Evolutionary conservation across 1,140 invertebrate species (phyloP).

Genomic region (Limonius californicus): DNA sequence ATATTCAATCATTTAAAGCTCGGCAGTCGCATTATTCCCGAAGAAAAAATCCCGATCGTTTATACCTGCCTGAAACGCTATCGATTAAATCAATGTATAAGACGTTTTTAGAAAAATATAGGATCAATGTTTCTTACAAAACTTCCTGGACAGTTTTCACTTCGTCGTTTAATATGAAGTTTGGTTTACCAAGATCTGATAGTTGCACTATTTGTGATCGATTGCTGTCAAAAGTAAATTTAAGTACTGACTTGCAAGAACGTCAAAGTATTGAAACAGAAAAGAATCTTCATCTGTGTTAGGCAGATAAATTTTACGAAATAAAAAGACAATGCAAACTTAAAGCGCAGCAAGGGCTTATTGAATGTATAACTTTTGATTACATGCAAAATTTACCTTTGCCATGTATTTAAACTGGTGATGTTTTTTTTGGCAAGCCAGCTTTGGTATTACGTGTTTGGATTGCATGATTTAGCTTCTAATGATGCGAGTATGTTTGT

Average conservation of each 20-base stretch:
- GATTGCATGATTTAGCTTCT: background rate
- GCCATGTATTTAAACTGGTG: background rate
- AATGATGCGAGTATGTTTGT: background rate
- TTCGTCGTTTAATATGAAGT: background rate
- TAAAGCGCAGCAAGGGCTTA: background rate
- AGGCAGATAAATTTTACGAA: background rate
- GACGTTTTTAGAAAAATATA: too few relatives aligned
- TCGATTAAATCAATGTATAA: too few relatives aligned
- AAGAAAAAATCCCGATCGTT: too few relatives aligned
- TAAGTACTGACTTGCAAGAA: background rate
- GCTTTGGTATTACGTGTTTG: constrained; percentile 16
- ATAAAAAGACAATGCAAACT: background rate
- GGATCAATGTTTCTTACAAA: too few relatives aligned
- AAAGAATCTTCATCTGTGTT: background rate
- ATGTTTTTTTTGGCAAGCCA: constrained; percentile 1
- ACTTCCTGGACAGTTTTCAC: too few relatives aligned
- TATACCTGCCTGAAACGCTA: too few relatives aligned
- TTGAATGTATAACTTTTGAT: background rate
- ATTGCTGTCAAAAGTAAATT: background rate
- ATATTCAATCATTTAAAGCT: too few relatives aligned
- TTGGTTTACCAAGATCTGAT: background rate
- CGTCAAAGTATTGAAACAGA: background rate
- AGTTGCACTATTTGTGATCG: background rate
- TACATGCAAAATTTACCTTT: background rate
- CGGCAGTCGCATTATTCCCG: too few relatives aligned